phyloP scores from a whole-genome alignment of 2,113 vertebrate species.

The Hiodon tergisus region DNA sequence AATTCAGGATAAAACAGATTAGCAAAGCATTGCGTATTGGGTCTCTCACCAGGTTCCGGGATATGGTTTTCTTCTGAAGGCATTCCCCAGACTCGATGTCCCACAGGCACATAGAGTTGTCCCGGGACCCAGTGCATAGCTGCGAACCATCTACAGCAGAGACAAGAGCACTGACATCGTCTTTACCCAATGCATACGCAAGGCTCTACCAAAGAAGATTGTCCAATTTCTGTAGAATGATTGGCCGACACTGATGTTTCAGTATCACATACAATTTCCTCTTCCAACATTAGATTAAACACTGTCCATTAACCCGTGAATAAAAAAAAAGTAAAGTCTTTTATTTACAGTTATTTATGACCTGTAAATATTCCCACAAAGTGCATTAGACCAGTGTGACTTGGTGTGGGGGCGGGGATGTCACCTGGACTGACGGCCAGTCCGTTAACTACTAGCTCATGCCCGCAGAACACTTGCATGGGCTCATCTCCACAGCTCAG shows the following conservation, averaged over 20 bases:
- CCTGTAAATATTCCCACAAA: neutral
- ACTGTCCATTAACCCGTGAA: neutral
- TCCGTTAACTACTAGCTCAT: constrained; percentile 86
- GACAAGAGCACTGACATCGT: constrained; percentile 1
- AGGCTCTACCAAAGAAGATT: neutral
- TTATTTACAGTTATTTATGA: neutral
- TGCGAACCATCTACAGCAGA: constrained; percentile 64
- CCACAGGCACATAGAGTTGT: constrained; percentile 90
- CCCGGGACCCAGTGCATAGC: constrained; percentile 85
- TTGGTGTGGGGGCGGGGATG: neutral
- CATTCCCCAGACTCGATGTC: constrained; percentile 78
- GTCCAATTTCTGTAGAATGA: neutral
- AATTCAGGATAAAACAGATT: too few relatives aligned
- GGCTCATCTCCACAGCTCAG: constrained; percentile 60
- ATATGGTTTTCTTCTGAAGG: constrained; percentile 71
- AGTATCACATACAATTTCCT: too few relatives aligned
- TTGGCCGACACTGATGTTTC: neutral
- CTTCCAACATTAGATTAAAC: too few relatives aligned
- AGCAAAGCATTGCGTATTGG: neutral
- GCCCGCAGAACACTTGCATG: constrained; percentile 74
- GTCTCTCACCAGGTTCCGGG: constrained; percentile 84
- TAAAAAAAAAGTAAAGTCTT: too few relatives aligned
- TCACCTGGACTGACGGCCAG: constrained; percentile 83
- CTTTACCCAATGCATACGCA: neutral
- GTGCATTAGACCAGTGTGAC: neutral